Evolutionary conservation across 2,797 vertebrate genomes (phyloP), one percentile per base, ranked within the genome.

Genomic region (Delichon dasypus): DNA sequence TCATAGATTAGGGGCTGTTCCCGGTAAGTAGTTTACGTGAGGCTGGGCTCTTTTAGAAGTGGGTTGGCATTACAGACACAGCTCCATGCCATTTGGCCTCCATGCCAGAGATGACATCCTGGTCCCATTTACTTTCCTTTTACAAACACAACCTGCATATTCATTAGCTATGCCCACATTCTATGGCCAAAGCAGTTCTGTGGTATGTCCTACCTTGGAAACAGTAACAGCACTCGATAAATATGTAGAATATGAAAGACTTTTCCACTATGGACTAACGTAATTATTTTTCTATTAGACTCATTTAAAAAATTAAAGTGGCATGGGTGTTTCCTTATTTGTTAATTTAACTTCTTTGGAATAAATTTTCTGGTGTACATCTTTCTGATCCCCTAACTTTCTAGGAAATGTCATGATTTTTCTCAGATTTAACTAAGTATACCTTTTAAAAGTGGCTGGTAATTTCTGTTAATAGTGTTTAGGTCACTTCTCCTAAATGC

Each of bases 1-100:
- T 5, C 0, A 0, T 2, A 58, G 72, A 34, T 7, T 1, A 38
- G 15, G 11, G 23, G 16, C 12, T 70, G 16, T 45, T 76, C 48
- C 16, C 30, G 54, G 30, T 7, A 20, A 73, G 23, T 10, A 38
- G 9, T 34, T 62, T 62, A n/a, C 14, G 5, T 2, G 10, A 73
- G 15, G 19, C 19, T 7, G 18, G 32, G 32, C 3, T 50, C 27
- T 9, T 83, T 62, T 32, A 53, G 20, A 36, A 47, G 8, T 17
- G 42, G 8, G 11, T 51, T 85, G 27, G 32, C 48, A 20, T n/a
- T 38, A 38, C 53, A 85, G 32, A 68, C 15, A 42, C 23, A 34
- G 53, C 25, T 84, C 26, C n/a, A 32, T 5, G 4, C 6, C 30
- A 64, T 9, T 8, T 64, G 21, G 16, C 6, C 25, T 67, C 57